Evolutionary conservation across 2,797 vertebrate species (phyloP), one percentile per base, ranked within the genome.

Genomic region (Cuniculus paca): DNA sequence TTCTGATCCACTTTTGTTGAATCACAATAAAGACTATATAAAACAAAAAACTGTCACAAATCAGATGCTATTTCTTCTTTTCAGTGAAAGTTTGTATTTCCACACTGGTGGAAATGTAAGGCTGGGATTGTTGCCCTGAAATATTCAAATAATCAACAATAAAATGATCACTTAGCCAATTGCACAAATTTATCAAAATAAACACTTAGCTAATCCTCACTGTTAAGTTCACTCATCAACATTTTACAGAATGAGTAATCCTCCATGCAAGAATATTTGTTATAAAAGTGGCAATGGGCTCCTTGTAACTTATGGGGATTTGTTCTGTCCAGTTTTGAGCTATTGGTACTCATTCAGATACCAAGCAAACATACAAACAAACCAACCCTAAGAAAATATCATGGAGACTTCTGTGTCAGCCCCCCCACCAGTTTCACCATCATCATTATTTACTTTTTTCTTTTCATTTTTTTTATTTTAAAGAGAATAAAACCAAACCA

Each of bases 131-230:
- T 65, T 95, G 65, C 85, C 72, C 68, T 50, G 42, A 90, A 95
- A 95, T 94, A 88, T 48, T 83, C 84, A 93, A 87, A 93, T 88
- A 78, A 63, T 95, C 31, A 85, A 42, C 28, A 93, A 63, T 79
- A 82, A 86, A 91, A 87, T 88, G 83, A 22, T 72, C 12, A 48
- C 12, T 42, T 22, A 78, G 70, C 9, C 79, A 89, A 81, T 77
- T 93, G 56, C 3, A 85, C 34, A 70, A 80, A 83, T 92, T 87
- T 85, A 48, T 94, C 60, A 94, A 78, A 68, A 58, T 88, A 75
- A 63, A 95, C 36, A 36, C 48, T n/a, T 75, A 72, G 42, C 2
- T 39, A 72, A 85, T 88, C 26, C 13, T 94, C 52, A 75, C 42
- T 42, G n/a, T 52, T 91, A 54, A 83, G 84, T 83, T 72, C 72